These are phyloP conservation scores for Drosophila flavopinicola DNA, from an alignment of 2,888 invertebrate genomes.

Conservation along the genomic window DNA sequence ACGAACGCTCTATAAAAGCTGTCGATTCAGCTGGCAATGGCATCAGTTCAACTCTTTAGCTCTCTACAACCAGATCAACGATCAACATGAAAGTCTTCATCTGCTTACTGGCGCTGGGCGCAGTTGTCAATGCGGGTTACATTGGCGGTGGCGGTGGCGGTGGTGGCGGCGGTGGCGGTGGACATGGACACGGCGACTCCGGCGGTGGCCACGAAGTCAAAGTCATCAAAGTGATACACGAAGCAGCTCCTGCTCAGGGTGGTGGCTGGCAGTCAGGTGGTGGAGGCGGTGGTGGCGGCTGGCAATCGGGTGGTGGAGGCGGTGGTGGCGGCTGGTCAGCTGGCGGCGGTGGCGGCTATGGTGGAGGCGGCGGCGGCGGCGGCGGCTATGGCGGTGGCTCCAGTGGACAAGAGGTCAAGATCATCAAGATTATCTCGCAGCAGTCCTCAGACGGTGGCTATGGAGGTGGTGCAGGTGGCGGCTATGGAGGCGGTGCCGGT, in stretches of 20 bases:
- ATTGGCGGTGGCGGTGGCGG: constrained; percentile 56
- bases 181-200: constrained; percentile 34
- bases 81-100: constrained; percentile 66
- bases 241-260: constrained; percentile 49
- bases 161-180: constrained; percentile 28
- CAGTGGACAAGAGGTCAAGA: constrained; percentile 55
- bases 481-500: constrained; percentile 26
- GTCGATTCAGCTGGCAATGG: constrained; percentile 30
- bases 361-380: constrained; percentile 22
- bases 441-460: constrained; percentile 55
- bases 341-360: constrained; percentile 20
- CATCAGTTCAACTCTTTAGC: constrained; percentile 63
- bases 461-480: constrained; percentile 47
- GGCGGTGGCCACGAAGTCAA: constrained; percentile 49
- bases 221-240: constrained; percentile 66
- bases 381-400: constrained; percentile 25
- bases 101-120: constrained; percentile 62
- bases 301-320: constrained; percentile 29
- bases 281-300: constrained; percentile 42
- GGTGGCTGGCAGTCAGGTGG: constrained; percentile 48
- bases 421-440: constrained; percentile 63
- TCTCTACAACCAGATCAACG: constrained; percentile 55
- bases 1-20: constrained; percentile 63
- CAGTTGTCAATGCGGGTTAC: constrained; percentile 64
- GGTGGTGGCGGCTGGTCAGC: constrained; percentile 37